Evolutionary conservation across 2,888 invertebrate species (phyloP).

Genomic region (Sinelater perroti): DNA sequence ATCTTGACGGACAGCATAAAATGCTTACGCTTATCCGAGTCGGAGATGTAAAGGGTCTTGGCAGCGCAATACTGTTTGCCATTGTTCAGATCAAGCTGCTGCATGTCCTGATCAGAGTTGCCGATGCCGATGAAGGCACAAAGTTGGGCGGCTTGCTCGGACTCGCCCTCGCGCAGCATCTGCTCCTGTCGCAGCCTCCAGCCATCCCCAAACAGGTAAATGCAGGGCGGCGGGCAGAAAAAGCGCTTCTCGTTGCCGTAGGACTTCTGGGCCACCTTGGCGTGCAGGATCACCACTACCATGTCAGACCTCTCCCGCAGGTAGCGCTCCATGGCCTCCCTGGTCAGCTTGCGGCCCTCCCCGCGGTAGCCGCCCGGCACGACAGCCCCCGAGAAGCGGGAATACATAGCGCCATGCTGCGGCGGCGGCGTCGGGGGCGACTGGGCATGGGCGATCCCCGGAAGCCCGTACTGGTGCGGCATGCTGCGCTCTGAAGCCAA

Average conservation of each 20-base stretch:
- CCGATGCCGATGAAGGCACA: constrained; percentile 99
- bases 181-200: constrained; percentile 96
- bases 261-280: constrained; percentile 99
- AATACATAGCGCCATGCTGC: constrained; percentile 69
- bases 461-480: constrained; percentile 84
- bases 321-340: constrained; percentile 97
- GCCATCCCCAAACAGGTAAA: constrained; percentile 97
- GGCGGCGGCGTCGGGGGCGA: constrained; percentile 81
- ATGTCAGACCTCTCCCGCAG: constrained; percentile 93
- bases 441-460: constrained; percentile 77
- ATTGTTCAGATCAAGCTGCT: constrained; percentile 94
- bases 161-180: constrained; percentile 89
- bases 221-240: constrained; percentile 99
- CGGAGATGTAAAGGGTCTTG: constrained; percentile 98
- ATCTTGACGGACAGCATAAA: constrained; percentile 99
- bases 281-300: constrained; percentile 96
- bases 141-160: constrained; percentile 90
- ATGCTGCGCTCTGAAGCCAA: constrained; percentile 57
- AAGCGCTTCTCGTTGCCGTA: constrained; percentile 99
- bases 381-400: constrained; percentile 71
- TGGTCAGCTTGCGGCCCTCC: constrained; percentile 83
- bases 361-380: constrained; percentile 72
- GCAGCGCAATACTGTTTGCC: constrained; percentile 99
- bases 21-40: constrained; percentile 98
- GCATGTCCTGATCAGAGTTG: constrained; percentile 98